Base-by-base conservation (phyloP, 2,888 invertebrate genomes). In the Gnatocerus cornutus region DNA sequence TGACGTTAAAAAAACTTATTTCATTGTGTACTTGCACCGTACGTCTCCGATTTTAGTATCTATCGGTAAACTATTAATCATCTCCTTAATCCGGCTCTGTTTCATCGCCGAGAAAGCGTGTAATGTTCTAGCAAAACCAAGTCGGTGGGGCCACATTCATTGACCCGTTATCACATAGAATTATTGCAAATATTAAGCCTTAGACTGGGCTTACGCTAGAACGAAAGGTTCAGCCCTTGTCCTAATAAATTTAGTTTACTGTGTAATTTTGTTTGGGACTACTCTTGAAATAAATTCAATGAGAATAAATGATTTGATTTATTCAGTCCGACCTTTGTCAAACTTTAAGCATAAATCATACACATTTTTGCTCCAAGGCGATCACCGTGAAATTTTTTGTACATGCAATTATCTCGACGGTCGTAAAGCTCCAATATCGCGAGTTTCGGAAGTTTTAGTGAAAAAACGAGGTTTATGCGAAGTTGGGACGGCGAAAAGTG, bases 331-430 rank as follows among this genome's bases (percentile, higher is more conserved):
- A 55, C 56, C 68, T 63, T 21, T 55, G 53, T 62, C 29, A 37
- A 45, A 46, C 43, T 62, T 33, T 43, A 9, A 16, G 7, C 62
- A 52, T 50, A 63, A 58, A 64, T 63, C 62, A 55, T 65, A 59
- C 69, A 56, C 14, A 62, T 62, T 62, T 59, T 71, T 69, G 61
- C 68, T 67, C 68, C 68, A 67, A 74, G 74, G 71, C 71, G 70
- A 74, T 48, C 61, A 16, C 2, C 21, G 21, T 21, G 16, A 12
- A 14, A 10, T 33, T 59, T 58, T 58, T 43, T 58, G 21, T 9
- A 14, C 39, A 37, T 39, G 8, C 58, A 58, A 43, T 58, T 58
- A 58, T 43, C 29, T 27, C n/a, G n/a, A 27, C 12, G 4, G 16
- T 50, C 21, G 4, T 9, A 7, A 27, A 13, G 13, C 21, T 16